A percentile compares a stretch with the other conserved stretches of the same genome.
phyloP scores from a whole-genome alignment of 2,113 vertebrate species.

The Hippoglossus stenolepis region DNA sequence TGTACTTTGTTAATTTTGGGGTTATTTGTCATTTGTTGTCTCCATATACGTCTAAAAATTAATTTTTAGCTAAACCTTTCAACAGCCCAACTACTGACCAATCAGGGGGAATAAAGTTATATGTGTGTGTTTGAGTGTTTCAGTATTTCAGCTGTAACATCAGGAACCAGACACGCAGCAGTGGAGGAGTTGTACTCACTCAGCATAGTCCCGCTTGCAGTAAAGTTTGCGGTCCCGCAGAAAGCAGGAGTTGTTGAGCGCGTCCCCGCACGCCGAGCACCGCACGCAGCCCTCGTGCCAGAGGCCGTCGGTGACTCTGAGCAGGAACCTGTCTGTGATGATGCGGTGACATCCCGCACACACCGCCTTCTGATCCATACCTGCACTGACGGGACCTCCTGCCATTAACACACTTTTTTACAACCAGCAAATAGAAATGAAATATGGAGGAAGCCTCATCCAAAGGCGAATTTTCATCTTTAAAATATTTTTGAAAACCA shows the following conservation, averaged over 20 bases:
- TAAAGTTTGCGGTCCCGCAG: conserved; percentile 93
- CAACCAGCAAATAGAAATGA: no score
- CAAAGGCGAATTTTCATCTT: no score
- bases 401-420: not conserved
- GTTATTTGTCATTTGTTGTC: no score
- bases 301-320: conserved; percentile 91
- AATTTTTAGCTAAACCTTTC: no score
- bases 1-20: no score
- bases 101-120: no score
- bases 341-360: conserved; percentile 91
- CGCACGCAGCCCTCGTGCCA: conserved; percentile 96
- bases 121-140: not conserved
- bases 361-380: conserved; percentile 83
- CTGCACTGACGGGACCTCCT: conserved; percentile 52
- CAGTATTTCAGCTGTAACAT: not conserved
- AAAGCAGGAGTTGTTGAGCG: conserved; percentile 92
- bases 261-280: conserved; percentile 90
- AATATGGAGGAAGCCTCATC: no score
- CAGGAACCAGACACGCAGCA: not conserved
- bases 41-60: no score
- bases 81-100: no score
- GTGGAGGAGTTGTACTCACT: conserved; percentile 83
- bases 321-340: conserved; percentile 93
- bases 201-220: conserved; percentile 93
- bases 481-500: no score